phyloP scores from a whole-genome alignment of 1,140 invertebrate species.

The Drosophila truncata region DNA sequence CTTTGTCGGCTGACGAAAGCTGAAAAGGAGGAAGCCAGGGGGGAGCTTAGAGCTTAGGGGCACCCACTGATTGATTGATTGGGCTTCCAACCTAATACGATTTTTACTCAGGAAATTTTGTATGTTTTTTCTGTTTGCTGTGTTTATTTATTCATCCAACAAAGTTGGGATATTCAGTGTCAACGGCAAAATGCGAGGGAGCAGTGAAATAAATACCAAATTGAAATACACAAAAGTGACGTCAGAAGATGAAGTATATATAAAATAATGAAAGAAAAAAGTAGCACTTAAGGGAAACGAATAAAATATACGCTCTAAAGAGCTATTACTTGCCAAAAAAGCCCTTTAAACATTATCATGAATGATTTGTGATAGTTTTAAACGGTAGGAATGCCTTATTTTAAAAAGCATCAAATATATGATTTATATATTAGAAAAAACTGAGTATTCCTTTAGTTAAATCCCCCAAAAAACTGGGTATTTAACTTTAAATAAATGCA shows the following conservation, averaged over 20 bases:
- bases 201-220: slow-evolving; percentile 11
- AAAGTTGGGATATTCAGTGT: slow-evolving; percentile 37
- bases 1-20: slow-evolving; percentile 34
- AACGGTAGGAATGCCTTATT: too few species aligned
- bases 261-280: background rate
- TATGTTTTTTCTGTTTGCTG: background rate
- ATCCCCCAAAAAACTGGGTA: background rate
- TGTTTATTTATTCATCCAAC: slow-evolving; percentile 52
- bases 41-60: slow-evolving; percentile 2
- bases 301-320: too few species aligned
- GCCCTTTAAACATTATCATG: too few species aligned
- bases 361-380: too few species aligned
- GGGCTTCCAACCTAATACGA: slow-evolving; percentile 54
- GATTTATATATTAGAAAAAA: too few species aligned
- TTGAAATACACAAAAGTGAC: slow-evolving; percentile 19
- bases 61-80: slow-evolving; percentile 63
- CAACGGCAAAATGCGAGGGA: slow-evolving; percentile 23
- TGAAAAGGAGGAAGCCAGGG: background rate
- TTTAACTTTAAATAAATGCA: slow-evolving; percentile 37
- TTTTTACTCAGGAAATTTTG: slow-evolving; percentile 20
- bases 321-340: too few species aligned
- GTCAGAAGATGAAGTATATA: slow-evolving; percentile 16
- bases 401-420: too few species aligned
- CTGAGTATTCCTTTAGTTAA: background rate
- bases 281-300: background rate